phyloP scores from a whole-genome alignment of 2,888 invertebrate genomes.

The Melanargia galathea region DNA sequence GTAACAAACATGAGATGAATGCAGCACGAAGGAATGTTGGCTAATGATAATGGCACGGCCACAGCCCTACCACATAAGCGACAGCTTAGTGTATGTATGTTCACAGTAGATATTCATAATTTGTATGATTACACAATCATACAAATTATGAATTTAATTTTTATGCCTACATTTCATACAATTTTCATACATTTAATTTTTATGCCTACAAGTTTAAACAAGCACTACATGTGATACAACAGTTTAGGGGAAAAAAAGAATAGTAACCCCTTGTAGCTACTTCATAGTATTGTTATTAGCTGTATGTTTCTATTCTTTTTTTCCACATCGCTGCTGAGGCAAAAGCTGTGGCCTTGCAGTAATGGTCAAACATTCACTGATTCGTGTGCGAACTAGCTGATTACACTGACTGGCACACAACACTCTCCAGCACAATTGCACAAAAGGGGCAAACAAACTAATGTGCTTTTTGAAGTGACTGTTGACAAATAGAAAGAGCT shows the following conservation, averaged over 20 bases:
- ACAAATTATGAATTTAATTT: too few species aligned
- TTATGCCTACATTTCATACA: too few species aligned
- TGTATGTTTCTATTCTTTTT: not conserved
- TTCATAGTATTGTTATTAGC: too few species aligned
- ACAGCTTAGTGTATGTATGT: not conserved
- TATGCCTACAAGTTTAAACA: too few species aligned
- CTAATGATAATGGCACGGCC: constrained; percentile 59
- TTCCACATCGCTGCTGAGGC: not conserved
- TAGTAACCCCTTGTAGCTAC: not conserved
- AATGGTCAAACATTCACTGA: constrained; percentile 39
- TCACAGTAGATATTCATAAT: not conserved
- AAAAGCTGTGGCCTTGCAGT: not conserved
- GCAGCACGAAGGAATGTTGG: constrained; percentile 81
- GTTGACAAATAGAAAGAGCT: too few species aligned
- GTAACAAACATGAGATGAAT: constrained; percentile 71
- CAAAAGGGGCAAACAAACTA: not conserved
- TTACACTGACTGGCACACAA: constrained; percentile 46
- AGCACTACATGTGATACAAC: not conserved
- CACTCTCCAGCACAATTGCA: not conserved
- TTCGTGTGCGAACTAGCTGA: constrained; percentile 46
- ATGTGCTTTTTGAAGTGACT: not conserved
- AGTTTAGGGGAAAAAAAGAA: not conserved
- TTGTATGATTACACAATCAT: too few species aligned
- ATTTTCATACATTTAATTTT: too few species aligned
- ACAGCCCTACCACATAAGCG: not conserved